Percentiles rank a stretch among this genome's conserved stretches.
Conservation (phyloP, 2,888 invertebrate genomes). For the Andrena chrysosceles region DNA sequence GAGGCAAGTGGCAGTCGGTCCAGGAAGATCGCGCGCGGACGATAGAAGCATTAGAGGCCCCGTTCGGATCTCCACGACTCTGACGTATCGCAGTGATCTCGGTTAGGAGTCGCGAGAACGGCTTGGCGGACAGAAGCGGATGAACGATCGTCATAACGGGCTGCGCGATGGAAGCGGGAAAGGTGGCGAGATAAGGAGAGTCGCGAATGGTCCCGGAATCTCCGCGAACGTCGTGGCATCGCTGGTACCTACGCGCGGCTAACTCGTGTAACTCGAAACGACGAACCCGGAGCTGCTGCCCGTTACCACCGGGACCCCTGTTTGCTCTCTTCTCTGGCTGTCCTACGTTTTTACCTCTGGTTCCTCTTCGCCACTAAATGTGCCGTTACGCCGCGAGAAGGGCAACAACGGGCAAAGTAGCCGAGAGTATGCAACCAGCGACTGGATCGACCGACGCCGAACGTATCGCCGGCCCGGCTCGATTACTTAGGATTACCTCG, state of each 20-base stretch:
- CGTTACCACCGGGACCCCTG: conserved; percentile 24
- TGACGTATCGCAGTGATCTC: conserved; percentile 53
- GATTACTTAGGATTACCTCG: conserved; percentile 71
- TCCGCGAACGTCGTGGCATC: conserved; percentile 60
- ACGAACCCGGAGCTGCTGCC: conserved; percentile 73
- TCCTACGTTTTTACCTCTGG: neutral
- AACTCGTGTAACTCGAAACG: conserved; percentile 79
- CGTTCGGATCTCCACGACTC: conserved; percentile 28
- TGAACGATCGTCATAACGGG: conserved; percentile 71
- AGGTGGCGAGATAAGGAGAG: conserved; percentile 69
- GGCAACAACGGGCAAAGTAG: conserved; percentile 18
- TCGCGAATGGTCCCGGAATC: conserved; percentile 65
- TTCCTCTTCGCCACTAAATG: conserved; percentile 48
- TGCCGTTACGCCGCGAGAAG: conserved; percentile 65
- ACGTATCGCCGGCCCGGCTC: conserved; percentile 59
- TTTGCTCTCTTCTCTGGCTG: conserved; percentile 10
- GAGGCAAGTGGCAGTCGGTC: conserved; percentile 8
- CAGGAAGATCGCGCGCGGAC: conserved; percentile 12
- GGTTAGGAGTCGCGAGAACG: conserved; percentile 24
- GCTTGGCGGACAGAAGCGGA: conserved; percentile 55
- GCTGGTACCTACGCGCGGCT: conserved; percentile 69
- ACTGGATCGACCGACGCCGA: conserved; percentile 47
- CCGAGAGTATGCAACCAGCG: conserved; percentile 29
- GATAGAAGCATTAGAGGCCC: conserved; percentile 30
- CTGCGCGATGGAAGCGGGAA: conserved; percentile 58